phyloP scores from a whole-genome alignment of 2,888 invertebrate species.

The Agrotis puta region DNA sequence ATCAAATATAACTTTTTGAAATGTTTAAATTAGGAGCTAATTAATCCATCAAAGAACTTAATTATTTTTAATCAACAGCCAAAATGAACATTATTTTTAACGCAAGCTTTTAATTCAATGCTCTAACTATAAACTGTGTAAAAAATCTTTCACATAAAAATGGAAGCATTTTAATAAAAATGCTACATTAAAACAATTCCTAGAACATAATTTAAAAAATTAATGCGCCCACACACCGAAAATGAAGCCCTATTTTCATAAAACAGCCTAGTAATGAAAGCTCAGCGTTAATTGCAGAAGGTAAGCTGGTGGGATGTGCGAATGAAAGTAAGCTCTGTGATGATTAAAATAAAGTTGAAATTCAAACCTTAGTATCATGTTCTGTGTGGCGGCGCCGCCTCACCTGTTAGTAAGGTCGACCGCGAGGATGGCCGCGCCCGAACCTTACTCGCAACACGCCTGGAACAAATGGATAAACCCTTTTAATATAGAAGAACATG shows the following conservation, averaged over 20 bases:
- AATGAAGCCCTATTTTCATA: constrained; percentile 71
- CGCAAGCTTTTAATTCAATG: constrained; percentile 38
- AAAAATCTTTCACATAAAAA: constrained; percentile 46
- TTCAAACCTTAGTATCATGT: constrained; percentile 91
- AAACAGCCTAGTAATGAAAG: constrained; percentile 72
- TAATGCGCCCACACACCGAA: constrained; percentile 68
- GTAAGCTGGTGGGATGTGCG: constrained; percentile 47
- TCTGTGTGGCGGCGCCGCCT: constrained; percentile 89
- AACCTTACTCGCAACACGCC: constrained; percentile 85
- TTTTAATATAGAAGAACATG: constrained; percentile 36
- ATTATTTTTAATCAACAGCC: constrained; percentile 41
- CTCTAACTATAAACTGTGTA: constrained; percentile 28
- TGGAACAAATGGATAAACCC: constrained; percentile 76
- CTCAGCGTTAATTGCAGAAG: constrained; percentile 70
- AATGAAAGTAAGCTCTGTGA: constrained; percentile 56
- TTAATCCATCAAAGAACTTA: constrained; percentile 14
- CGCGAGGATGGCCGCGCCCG: constrained; percentile 87
- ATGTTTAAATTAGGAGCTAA: constrained; percentile 3
- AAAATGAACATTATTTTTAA: constrained; percentile 30
- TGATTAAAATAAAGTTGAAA: constrained; percentile 80
- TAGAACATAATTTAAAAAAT: constrained; percentile 67
- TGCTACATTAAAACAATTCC: constrained; percentile 62
- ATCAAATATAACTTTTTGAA: neutral
- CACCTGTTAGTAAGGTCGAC: constrained; percentile 90
- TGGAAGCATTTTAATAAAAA: constrained; percentile 59